Evolutionary conservation across 2,888 invertebrate genomes (phyloP), one percentile per base, ranked within the genome.

Genomic region (Epicampocera succincta): DNA sequence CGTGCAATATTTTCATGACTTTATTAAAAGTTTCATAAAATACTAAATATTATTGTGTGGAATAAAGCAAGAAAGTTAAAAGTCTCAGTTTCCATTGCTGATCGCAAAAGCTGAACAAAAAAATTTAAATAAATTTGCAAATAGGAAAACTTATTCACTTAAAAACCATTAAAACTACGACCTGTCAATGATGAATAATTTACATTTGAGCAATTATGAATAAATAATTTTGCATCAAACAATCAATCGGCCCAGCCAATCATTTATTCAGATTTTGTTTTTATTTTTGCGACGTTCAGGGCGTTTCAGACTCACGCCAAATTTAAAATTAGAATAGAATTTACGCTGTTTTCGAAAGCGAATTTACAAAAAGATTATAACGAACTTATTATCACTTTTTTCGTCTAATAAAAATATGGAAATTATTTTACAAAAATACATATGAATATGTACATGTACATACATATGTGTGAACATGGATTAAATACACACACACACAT

Each of bases 151-250:
- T 5, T 9, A 9, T 9, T 33, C 33, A 33, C 8, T 33, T 33
- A 33, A 9, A 29, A 33, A 33, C 5, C 8, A 50, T 50, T 44
- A 25, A 38, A 17, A 56, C 9, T 15, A 33, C 40, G n/a, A 60
- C 42, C 54, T 54, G 54, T 42, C 42, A 44, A 25, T 54, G 42
- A 68, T 68, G 68, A 65, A 48, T 48, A 42, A 40, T 19, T 46
- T 29, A 61, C 40, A n/a, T n/a, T n/a, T n/a, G 38, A 38, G 17
- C 56, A 56, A 17, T 44, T 17, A 19, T 52, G 15, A 48, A 40
- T 50, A 9, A 72, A 60, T 68, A 68, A 29, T 54, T 60, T 54
- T 54, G 33, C 54, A 54, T 44, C 44, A 54, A 42, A 21, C 44
- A 63, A 44, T 11, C 48, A 71, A 71, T 71, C 60, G 29, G 11